Evolutionary conservation across 2,113 vertebrate genomes (phyloP).

Genomic region (Arizona elegans): DNA sequence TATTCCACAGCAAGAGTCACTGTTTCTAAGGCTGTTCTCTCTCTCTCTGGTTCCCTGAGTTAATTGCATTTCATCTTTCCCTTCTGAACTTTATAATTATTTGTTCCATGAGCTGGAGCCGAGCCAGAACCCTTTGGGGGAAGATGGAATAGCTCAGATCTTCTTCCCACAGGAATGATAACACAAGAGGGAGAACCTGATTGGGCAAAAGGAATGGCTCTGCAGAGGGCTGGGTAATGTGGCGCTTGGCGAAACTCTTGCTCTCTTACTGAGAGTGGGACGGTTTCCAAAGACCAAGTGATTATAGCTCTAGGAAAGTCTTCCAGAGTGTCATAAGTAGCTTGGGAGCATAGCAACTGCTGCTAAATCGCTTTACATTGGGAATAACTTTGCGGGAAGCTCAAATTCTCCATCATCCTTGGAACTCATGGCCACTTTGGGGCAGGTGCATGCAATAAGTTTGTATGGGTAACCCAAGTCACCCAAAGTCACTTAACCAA

Average conservation of each 20-base stretch:
- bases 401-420: neutral
- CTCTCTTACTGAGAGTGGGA: neutral
- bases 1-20: neutral
- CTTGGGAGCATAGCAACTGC: neutral
- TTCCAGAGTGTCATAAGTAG: no score
- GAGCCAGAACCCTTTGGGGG: slow-evolving; percentile 9
- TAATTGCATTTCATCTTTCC: slow-evolving; percentile 7
- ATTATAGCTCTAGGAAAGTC: neutral
- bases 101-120: neutral
- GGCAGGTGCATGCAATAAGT: neutral
- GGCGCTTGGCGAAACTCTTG: neutral
- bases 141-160: neutral
- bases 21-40: neutral
- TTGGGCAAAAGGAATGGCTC: neutral
- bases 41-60: neutral
- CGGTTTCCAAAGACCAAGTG: neutral
- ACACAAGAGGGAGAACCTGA: neutral
- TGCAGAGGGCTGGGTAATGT: neutral
- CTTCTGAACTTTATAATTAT: slow-evolving; percentile 13
- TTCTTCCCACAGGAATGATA: slow-evolving; percentile 9
- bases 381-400: neutral
- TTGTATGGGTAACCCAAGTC: neutral
- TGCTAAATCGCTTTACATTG: neutral
- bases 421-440: neutral
- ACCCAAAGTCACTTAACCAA: neutral